Percentiles rank a stretch among this genome's conserved stretches.
Evolutionary conservation across 2,113 vertebrate genomes (phyloP).

Genomic region (Festucalex cinctus): DNA sequence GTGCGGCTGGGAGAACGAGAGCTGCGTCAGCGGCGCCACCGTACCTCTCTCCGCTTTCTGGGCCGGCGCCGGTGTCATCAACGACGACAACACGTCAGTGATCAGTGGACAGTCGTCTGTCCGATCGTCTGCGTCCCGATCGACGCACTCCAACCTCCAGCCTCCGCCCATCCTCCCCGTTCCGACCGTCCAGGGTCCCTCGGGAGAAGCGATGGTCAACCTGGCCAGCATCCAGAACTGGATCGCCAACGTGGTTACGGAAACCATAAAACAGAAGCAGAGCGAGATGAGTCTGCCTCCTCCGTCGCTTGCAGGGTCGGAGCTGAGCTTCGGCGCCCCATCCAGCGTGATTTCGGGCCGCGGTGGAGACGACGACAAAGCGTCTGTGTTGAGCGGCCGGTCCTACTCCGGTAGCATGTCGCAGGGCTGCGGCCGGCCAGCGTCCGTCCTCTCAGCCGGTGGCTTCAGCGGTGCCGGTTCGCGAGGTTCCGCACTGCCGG

Average conservation of each 20-base stretch:
- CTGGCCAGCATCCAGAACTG: conserved; percentile 91
- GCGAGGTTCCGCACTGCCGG: conserved; percentile 11
- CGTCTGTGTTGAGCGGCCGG: conserved; percentile 74
- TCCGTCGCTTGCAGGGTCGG: conserved; percentile 62
- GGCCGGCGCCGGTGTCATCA: conserved; percentile 49
- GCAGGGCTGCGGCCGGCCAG: conserved; percentile 32
- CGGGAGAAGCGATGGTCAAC: conserved; percentile 82
- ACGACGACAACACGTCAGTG: conserved; percentile 79
- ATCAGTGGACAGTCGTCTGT: conserved; percentile 77
- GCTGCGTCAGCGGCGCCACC: conserved; percentile 73
- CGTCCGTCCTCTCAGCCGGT: conserved; percentile 73
- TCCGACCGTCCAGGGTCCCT: conserved; percentile 71
- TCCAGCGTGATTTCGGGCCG: conserved; percentile 50
- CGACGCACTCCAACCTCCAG: conserved; percentile 29
- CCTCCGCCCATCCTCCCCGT: conserved; percentile 58
- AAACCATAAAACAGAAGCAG: conserved; percentile 92
- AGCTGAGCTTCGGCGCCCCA: conserved; percentile 60
- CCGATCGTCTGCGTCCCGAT: conserved; percentile 64
- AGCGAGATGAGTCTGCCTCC: conserved; percentile 78
- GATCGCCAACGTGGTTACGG: conserved; percentile 88
- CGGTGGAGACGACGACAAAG: conserved; percentile 74
- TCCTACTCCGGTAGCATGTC: conserved; percentile 61
- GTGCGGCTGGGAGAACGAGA: conserved; percentile 83
- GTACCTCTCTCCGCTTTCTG: conserved; percentile 87
- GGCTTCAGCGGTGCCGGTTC: conserved; percentile 35